Conservation (phyloP, 1,140 invertebrate genomes). For the Drosophila sp. region DNA sequence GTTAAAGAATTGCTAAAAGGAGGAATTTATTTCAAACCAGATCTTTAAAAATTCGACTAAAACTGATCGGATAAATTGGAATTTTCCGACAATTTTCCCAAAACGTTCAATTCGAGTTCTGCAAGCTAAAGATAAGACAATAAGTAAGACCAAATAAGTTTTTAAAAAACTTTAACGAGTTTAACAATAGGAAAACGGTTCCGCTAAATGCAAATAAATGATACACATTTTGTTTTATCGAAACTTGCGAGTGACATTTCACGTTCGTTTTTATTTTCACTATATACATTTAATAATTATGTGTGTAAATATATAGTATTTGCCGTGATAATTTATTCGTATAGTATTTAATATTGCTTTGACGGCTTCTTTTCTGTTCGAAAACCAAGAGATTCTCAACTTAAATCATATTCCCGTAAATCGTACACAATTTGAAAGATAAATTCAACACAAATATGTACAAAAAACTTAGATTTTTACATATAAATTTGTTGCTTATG, state of each 20-base stretch:
- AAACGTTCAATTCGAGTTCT: no score
- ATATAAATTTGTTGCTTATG: constrained; percentile 9
- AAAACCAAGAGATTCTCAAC: constrained; percentile 65
- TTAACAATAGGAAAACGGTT: no score
- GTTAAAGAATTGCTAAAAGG: no score
- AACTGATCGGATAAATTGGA: no score
- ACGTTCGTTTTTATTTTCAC: constrained; percentile 32
- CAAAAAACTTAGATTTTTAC: constrained; percentile 43
- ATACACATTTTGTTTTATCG: neutral
- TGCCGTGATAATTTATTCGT: constrained; percentile 56
- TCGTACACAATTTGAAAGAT: constrained; percentile 22
- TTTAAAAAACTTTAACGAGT: no score
- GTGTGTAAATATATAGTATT: constrained; percentile 37
- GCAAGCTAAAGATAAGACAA: no score
- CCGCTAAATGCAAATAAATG: neutral
- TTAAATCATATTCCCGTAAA: constrained; percentile 35
- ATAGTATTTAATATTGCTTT: constrained; percentile 66
- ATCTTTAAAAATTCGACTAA: no score
- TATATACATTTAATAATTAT: constrained; percentile 72
- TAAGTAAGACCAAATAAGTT: no score
- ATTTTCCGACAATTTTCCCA: no score
- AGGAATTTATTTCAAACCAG: no score
- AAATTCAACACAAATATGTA: constrained; percentile 59
- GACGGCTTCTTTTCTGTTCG: constrained; percentile 49
- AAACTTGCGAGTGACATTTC: constrained; percentile 11